phyloP scores from a whole-genome alignment of 2,888 invertebrate species.

The Lottia scabra region DNA sequence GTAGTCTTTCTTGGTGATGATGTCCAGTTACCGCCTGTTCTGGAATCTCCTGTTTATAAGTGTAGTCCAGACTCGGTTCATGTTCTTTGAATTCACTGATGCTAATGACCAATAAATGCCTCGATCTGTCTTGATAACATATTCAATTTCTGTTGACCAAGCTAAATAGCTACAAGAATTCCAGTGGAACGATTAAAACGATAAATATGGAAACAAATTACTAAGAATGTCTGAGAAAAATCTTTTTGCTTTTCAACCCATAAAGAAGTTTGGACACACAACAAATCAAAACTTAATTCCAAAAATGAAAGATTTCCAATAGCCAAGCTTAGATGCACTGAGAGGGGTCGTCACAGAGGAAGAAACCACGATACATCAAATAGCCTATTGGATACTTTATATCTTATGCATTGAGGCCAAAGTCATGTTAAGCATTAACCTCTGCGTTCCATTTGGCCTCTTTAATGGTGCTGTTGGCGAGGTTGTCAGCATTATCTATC shows the following conservation, averaged over 20 bases:
- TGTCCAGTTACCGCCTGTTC: constrained; percentile 37
- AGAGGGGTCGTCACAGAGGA: background rate
- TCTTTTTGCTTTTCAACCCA: constrained; percentile 33
- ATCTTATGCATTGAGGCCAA: constrained; percentile 24
- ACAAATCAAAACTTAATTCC: constrained; percentile 21
- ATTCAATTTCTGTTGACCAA: background rate
- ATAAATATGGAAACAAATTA: constrained; percentile 16
- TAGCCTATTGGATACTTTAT: constrained; percentile 25
- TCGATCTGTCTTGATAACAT: constrained; percentile 11
- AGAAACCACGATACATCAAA: background rate
- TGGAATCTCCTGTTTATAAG: constrained; percentile 35
- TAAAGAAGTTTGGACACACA: constrained; percentile 27
- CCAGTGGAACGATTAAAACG: background rate
- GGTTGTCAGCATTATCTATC: constrained; percentile 33
- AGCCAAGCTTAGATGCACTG: constrained; percentile 9
- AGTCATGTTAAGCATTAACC: constrained; percentile 34
- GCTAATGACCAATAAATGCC: constrained; percentile 22
- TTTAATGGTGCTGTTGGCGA: constrained; percentile 36
- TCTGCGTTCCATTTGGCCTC: constrained; percentile 31
- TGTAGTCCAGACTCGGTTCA: constrained; percentile 31
- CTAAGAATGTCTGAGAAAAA: constrained; percentile 24
- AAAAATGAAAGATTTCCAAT: constrained; percentile 25
- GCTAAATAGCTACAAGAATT: background rate
- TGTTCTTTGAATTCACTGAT: constrained; percentile 25
- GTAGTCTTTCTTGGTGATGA: constrained; percentile 41